A percentile compares a stretch with the other conserved stretches of the same genome.
Conservation (phyloP, 2,797 vertebrate species). For the Buceros bicornis region DNA sequence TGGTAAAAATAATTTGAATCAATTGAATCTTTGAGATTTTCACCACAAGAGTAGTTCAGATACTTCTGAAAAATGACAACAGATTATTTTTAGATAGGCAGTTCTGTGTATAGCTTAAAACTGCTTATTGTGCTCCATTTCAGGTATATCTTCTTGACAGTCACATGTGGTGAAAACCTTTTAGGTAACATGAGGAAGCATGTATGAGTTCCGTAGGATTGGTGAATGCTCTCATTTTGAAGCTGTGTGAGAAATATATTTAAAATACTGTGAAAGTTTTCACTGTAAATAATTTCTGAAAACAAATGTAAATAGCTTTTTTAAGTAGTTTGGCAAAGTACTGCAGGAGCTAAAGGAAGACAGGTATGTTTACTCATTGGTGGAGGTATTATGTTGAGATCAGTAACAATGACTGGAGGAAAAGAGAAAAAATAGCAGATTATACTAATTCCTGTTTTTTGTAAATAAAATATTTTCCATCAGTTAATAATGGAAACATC, state of each 20-base stretch:
- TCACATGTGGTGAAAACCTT: neutral
- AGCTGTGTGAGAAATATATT: neutral
- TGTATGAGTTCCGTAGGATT: neutral
- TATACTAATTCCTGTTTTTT: neutral
- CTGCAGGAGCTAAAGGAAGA: neutral
- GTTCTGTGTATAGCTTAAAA: neutral
- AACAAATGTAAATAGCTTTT: neutral
- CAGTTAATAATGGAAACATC: neutral
- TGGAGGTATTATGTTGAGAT: neutral
- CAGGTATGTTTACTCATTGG: neutral
- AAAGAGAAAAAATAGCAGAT: neutral
- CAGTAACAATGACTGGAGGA: neutral
- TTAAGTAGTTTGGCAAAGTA: neutral
- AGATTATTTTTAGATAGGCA: neutral
- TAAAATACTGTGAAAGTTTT: neutral
- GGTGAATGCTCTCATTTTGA: neutral
- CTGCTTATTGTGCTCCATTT: neutral
- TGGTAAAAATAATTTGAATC: neutral
- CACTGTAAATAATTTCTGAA: neutral
- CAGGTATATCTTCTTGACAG: neutral
- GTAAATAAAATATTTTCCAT: neutral
- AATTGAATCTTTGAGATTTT: neutral
- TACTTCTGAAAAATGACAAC: neutral
- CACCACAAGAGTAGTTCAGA: neutral
- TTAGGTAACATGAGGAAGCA: neutral